Conservation (phyloP, 2,888 invertebrate species). For the Apamea crenata region DNA sequence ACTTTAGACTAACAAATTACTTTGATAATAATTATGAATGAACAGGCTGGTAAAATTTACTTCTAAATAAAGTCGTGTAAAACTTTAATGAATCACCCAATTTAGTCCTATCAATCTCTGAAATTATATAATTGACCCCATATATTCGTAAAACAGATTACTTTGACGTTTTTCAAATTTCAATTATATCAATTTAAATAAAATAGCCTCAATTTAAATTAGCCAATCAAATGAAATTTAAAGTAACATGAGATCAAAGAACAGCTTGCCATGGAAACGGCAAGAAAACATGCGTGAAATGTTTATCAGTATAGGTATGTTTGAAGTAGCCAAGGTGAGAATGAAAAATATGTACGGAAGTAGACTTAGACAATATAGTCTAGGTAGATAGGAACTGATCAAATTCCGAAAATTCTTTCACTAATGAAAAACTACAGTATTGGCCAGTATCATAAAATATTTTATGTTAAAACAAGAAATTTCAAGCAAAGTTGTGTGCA, state of each 20-base stretch:
- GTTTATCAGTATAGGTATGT: background rate
- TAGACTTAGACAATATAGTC: background rate
- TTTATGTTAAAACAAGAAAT: background rate
- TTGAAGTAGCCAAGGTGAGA: background rate
- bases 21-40: background rate
- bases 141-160: background rate
- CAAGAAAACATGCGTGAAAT: background rate
- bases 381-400: background rate
- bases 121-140: background rate
- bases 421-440: background rate
- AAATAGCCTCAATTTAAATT: background rate
- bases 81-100: background rate
- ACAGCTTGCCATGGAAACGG: background rate
- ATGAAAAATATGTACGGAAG: background rate
- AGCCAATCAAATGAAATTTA: background rate
- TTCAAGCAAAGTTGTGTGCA: background rate
- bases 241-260: background rate
- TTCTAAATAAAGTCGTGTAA: background rate
- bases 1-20: background rate
- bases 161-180: background rate
- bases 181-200: background rate
- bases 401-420: background rate
- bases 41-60: background rate
- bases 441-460: background rate
- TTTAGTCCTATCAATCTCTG: background rate